phyloP scores from a whole-genome alignment of 1,140 invertebrate species.

The Zaprionus vittiger region DNA sequence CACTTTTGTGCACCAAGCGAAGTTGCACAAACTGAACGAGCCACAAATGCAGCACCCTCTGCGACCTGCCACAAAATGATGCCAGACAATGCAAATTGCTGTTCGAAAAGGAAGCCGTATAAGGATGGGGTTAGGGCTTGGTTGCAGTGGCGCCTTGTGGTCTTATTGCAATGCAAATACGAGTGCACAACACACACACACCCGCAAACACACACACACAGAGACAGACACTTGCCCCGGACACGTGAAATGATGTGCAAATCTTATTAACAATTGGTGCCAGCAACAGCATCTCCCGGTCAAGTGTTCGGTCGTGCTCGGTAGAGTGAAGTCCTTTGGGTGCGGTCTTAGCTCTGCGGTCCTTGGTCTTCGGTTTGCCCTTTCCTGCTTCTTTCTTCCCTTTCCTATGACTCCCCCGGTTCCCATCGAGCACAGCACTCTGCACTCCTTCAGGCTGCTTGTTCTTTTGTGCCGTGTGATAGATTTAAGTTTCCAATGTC shows the following conservation, averaged over 20 bases:
- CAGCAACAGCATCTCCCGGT: slow-evolving; percentile 50
- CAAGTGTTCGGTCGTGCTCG: slow-evolving; percentile 14
- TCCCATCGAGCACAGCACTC: not conserved
- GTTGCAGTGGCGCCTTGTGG: slow-evolving; percentile 59
- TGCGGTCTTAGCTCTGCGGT: slow-evolving; percentile 7
- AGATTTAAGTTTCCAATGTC: not conserved
- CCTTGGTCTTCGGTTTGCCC: not conserved
- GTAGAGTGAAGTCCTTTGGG: slow-evolving; percentile 37
- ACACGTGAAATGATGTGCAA: slow-evolving; percentile 81
- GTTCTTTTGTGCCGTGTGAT: not conserved
- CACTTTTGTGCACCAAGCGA: slow-evolving; percentile 9
- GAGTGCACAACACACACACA: slow-evolving; percentile 35
- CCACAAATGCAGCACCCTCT: slow-evolving; percentile 53
- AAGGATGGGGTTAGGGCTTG: slow-evolving; percentile 9
- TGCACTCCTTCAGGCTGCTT: not conserved
- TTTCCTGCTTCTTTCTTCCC: not conserved
- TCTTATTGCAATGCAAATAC: slow-evolving; percentile 73
- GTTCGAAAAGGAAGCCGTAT: slow-evolving; percentile 10
- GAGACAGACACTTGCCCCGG: slow-evolving; percentile 63
- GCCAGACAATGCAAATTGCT: slow-evolving; percentile 63
- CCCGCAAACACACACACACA: slow-evolving; percentile 24
- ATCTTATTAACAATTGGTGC: slow-evolving; percentile 81
- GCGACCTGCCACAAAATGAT: slow-evolving; percentile 58
- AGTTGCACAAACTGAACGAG: slow-evolving; percentile 32
- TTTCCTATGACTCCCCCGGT: not conserved